Conservation (phyloP, 2,888 invertebrate species). For the Papilio demoleus region DNA sequence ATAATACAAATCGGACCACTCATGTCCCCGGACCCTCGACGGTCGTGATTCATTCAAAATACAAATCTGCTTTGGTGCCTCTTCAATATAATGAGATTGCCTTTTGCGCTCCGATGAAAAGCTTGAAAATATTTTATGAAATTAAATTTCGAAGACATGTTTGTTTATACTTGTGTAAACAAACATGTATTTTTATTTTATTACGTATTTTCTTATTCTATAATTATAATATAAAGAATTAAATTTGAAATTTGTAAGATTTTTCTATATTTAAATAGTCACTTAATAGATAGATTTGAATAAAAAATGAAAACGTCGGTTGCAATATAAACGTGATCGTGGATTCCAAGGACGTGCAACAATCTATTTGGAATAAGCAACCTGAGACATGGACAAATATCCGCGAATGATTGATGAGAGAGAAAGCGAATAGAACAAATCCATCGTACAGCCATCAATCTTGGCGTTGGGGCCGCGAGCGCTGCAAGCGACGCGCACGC, state of each 20-base stretch:
- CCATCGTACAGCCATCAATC: constrained; percentile 80
- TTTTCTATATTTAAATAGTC: no score
- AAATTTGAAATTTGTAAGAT: no score
- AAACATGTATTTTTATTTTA: no score
- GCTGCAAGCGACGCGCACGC: constrained; percentile 73
- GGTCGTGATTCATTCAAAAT: constrained; percentile 43
- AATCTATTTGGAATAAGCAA: constrained; percentile 81
- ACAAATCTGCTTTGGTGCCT: constrained; percentile 42
- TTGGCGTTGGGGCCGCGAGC: constrained; percentile 58
- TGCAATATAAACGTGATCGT: constrained; percentile 70
- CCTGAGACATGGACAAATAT: constrained; percentile 82
- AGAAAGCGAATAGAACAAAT: constrained; percentile 81
- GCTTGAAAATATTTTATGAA: constrained; percentile 40
- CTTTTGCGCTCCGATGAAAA: constrained; percentile 42
- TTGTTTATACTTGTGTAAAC: background rate
- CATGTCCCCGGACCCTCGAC: constrained; percentile 40
- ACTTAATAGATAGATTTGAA: no score
- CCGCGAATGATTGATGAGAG: constrained; percentile 82
- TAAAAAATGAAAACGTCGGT: constrained; percentile 53
- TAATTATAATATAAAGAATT: no score
- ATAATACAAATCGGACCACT: constrained; percentile 42
- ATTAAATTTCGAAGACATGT: constrained; percentile 35
- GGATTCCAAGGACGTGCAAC: constrained; percentile 72
- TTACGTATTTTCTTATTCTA: no score
- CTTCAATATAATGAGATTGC: constrained; percentile 43